Evolutionary conservation across 2,797 vertebrate genomes (phyloP), one percentile per base, ranked within the genome.

Genomic region (Epinephelus malabaricus): DNA sequence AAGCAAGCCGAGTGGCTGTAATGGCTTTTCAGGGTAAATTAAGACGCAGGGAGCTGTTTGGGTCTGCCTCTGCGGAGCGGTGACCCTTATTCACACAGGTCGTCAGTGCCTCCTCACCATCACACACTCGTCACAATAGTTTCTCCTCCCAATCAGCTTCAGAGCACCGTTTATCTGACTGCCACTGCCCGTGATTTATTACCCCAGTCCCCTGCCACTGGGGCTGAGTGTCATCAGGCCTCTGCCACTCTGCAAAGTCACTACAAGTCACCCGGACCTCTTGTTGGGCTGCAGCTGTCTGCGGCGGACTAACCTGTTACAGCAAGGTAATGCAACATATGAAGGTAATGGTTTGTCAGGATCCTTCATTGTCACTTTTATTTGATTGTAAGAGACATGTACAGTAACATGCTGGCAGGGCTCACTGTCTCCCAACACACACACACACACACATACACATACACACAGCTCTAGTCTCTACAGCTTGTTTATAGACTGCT

Each of bases 191-290:
- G 38, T 95, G 94, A 95, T 94, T 93, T 94, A 95, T 95, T 92
- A 91, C 92, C 89, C 85, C 78, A 59, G 82, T 78, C 79, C 40
- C 81, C 83, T 85, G 89, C 82, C 86, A 89, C 77, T 79, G 19
- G 73, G 92, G 93, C 95, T 95, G 93, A 84, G 93, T 95, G 96
- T 96, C 97, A 97, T 95, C 82, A 38, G 82, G 86, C 68, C 89
- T 82, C 89, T 88, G 92, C 78, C 85, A 79, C 84, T 86, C 91
- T 73, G 82, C 72, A 93, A 95, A 96, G 94, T 94, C 94, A 84
- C 91, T 76, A 92, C 86, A 91, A 73, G 46, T 94, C 95, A 93
- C 82, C 93, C 69, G 90, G 88, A 94, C 94, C 96, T 93, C 94
- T 25, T 23, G 60, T 78, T 53, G 80, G 71, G 49, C 79, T 83